Evolutionary conservation across 2,113 vertebrate genomes (phyloP), one percentile per base, ranked within the genome.

Genomic region (Electrona antarctica): DNA sequence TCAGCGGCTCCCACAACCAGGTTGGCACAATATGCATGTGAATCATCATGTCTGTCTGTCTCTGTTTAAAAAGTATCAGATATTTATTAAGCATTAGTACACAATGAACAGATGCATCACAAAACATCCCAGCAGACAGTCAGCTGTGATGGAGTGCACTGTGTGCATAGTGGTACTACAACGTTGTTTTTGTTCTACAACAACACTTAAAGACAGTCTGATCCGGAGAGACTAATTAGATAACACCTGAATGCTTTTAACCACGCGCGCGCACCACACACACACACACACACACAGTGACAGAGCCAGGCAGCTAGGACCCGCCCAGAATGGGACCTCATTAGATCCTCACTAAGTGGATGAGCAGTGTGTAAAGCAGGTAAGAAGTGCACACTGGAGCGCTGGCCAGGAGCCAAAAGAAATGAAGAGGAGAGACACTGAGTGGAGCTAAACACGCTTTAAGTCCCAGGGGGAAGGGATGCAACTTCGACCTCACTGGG

Each of bases 211-310:
- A 82, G 81, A 88, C 85, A 0, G 50, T 61, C 82, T 83, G 84
- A 90, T 90, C 85, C 81, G 56, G 81, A 85, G 74, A 77, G 63
- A 75, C 73, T 87, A 86, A 91, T 80, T 67, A 88, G 86, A 90
- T 91, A 89, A 90, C 65, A 71, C 33, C 33, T 78, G 79, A 85
- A 85, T 64, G 77, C 73, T 67, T 77, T 71, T 72, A 79, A 87
- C 80, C 82, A 56, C 56, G 29, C 64, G n/a, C n/a, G n/a, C n/a
- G n/a, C n/a, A n/a, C n/a, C n/a, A 21, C 21, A 21, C 21, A 21
- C 21, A 21, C 21, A 21, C 21, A 21, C 21, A 21, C 21, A 21
- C 21, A 21, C 21, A 21, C 33, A 33, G 29, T 33, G 29, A 33
- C 29, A 33, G 29, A 33, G 29, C 29, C 29, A 33, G 29, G 4